These are phyloP conservation scores for Ciconia boyciana DNA, from an alignment of 2,113 vertebrate species.

Conservation along the genomic window DNA sequence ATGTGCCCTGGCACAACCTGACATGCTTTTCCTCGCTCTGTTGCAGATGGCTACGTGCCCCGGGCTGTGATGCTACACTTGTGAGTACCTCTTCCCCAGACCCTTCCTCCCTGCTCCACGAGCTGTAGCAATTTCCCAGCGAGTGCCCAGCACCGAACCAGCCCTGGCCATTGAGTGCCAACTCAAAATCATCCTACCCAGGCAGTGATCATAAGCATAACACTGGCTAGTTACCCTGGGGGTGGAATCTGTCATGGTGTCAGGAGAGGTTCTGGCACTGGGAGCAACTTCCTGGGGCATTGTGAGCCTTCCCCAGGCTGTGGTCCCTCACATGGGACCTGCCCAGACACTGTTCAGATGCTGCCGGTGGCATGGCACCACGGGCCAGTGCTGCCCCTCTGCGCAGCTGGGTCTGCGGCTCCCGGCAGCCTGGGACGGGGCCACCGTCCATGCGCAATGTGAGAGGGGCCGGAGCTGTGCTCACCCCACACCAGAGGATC, in stretches of 20 bases:
- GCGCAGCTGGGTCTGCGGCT: rapidly evolving
- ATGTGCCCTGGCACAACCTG: not conserved
- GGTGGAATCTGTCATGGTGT: not conserved
- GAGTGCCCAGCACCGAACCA: not conserved
- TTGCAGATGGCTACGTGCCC: slow-evolving; percentile 57
- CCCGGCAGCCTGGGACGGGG: rapidly evolving
- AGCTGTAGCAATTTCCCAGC: not conserved
- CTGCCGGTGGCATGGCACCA: rapidly evolving
- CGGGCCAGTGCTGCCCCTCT: not conserved
- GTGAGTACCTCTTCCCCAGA: slow-evolving; percentile 21
- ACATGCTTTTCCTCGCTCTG: not conserved
- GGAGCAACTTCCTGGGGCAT: not conserved
- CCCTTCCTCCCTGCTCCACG: not conserved
- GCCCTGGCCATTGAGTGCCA: not conserved
- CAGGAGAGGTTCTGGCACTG: not conserved
- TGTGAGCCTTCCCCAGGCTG: not conserved
- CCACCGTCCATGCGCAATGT: rapidly evolving
- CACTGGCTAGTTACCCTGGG: not conserved
- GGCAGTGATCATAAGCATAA: not conserved
- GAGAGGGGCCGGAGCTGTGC: not conserved
- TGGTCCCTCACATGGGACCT: not conserved
- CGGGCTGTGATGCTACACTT: slow-evolving; percentile 19
- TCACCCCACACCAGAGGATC: not conserved
- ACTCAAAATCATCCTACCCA: not conserved
- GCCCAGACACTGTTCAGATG: not conserved